Evolutionary conservation across 2,113 vertebrate genomes (phyloP).

Genomic region (Pelusios castaneus): DNA sequence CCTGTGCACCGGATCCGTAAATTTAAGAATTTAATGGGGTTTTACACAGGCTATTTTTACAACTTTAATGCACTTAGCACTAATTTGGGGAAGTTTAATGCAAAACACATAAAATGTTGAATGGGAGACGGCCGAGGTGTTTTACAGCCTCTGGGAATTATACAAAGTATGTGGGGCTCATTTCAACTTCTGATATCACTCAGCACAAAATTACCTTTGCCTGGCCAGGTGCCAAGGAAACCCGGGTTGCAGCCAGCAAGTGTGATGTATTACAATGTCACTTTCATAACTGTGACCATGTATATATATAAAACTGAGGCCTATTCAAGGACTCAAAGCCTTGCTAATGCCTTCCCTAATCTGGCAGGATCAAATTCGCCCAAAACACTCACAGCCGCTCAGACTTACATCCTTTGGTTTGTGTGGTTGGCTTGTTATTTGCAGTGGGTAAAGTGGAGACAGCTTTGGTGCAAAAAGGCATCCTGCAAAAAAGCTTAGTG

Average conservation of each 20-base stretch:
- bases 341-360: conserved; percentile 65
- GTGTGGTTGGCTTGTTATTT: conserved; percentile 26
- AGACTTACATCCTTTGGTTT: conserved; percentile 36
- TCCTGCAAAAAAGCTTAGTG: accelerated
- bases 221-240: conserved; percentile 54
- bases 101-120: conserved; percentile 70
- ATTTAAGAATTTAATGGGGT: conserved; percentile 60
- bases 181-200: conserved; percentile 72
- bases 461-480: not conserved
- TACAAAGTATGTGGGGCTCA: conserved; percentile 62
- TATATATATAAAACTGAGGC: conserved; percentile 44
- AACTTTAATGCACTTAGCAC: conserved; percentile 74
- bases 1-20: conserved; percentile 29
- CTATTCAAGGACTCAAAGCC: conserved; percentile 58
- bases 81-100: conserved; percentile 73
- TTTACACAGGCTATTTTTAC: conserved; percentile 61
- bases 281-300: conserved; percentile 11
- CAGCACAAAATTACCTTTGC: conserved; percentile 71
- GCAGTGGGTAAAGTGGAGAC: conserved; percentile 47
- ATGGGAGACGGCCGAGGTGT: conserved; percentile 71
- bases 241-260: conserved; percentile 25
- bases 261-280: conserved; percentile 57
- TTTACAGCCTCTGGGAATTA: conserved; percentile 71
- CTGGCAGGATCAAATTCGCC: conserved; percentile 65
- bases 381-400: not conserved